Percentiles rank a stretch among this genome's conserved stretches.
Conservation (phyloP, 1,140 invertebrate species). For the Coptotermes formosanus region DNA sequence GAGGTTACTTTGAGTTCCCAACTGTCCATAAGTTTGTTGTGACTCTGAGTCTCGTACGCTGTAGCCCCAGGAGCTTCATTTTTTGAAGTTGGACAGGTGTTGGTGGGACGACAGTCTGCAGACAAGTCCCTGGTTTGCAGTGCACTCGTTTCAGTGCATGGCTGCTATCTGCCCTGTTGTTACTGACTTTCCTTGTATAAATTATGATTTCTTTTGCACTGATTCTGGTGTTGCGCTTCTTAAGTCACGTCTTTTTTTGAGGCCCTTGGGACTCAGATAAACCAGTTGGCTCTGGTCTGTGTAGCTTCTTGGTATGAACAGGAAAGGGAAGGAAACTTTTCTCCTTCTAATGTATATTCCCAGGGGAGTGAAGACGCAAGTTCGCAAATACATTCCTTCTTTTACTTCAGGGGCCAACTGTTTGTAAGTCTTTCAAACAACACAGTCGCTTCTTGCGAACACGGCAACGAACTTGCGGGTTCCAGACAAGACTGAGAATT, state of each 20-base stretch:
- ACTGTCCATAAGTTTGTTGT: background rate
- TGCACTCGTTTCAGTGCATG: background rate
- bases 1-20: background rate
- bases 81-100: background rate
- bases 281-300: background rate
- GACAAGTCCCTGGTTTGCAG: background rate
- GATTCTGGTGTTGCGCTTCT: background rate
- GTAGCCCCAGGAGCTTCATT: background rate
- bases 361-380: background rate
- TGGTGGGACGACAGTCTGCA: background rate
- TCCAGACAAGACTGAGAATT: too few species aligned
- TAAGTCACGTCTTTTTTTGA: background rate
- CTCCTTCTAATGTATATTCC: background rate
- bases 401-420: background rate
- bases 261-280: background rate
- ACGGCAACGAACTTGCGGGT: too few species aligned
- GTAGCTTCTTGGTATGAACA: background rate
- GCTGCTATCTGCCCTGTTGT: background rate
- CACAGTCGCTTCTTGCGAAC: too few species aligned
- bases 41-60: background rate
- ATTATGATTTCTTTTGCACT: background rate
- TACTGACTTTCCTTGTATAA: background rate
- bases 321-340: background rate
- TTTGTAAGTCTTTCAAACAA: background rate
- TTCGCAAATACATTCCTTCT: background rate